Evolutionary conservation across 2,797 vertebrate species (phyloP).

Genomic region (Neosalanx taihuensis): DNA sequence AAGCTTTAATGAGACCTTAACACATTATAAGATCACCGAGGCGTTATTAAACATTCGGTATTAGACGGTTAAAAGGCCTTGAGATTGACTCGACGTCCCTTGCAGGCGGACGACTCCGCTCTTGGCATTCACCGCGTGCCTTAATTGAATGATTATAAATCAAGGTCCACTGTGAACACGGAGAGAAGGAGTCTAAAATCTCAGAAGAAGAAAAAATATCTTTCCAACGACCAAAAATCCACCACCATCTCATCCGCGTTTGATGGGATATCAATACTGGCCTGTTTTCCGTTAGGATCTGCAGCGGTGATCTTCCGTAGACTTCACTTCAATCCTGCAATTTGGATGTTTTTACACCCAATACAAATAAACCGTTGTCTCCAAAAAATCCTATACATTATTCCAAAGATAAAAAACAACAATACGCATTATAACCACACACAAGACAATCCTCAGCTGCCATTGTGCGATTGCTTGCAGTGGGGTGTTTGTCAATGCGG

Average conservation of each 20-base stretch:
- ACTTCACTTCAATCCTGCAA: neutral
- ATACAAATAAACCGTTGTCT: neutral
- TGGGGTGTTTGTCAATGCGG: neutral
- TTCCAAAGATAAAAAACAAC: neutral
- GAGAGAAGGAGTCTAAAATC: slow-evolving; percentile 68
- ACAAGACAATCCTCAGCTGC: neutral
- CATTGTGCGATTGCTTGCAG: neutral
- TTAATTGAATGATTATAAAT: slow-evolving; percentile 91
- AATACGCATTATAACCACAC: neutral
- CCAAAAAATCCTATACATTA: neutral
- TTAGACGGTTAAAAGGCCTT: neutral
- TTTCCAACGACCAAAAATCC: neutral
- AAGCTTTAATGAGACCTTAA: neutral
- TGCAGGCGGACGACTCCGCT: slow-evolving; percentile 73
- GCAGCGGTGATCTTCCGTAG: neutral
- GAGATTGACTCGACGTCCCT: neutral
- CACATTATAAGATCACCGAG: neutral
- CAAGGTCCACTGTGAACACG: slow-evolving; percentile 99
- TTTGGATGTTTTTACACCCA: neutral
- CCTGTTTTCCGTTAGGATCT: neutral
- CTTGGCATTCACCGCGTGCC: slow-evolving; percentile 98
- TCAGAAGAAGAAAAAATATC: neutral
- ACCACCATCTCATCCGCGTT: neutral
- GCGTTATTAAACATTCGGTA: neutral
- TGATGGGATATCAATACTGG: neutral